These are phyloP conservation scores for Toxotes chatareus DNA, from an alignment of 2,113 vertebrate species.

Conservation along the genomic window DNA sequence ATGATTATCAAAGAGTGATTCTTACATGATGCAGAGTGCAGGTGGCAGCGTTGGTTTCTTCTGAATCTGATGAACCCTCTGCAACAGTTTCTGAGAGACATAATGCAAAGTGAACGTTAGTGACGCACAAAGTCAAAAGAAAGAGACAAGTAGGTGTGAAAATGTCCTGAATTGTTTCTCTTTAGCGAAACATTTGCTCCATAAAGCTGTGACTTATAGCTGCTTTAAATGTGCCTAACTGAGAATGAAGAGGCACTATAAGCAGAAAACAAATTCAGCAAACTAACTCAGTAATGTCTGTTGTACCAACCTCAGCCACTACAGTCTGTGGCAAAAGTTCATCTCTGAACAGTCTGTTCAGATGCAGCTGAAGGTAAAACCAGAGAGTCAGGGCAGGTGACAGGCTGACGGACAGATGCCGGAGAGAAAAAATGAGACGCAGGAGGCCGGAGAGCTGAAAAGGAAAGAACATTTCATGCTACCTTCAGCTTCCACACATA, in stretches of 20 bases:
- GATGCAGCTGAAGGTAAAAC: not conserved
- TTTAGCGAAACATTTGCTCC: too few species aligned
- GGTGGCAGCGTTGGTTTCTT: too few species aligned
- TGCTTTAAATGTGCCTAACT: too few species aligned
- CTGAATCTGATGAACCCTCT: not conserved
- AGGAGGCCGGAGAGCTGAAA: conserved; percentile 43
- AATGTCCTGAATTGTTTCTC: too few species aligned
- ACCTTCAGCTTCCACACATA: conserved; percentile 29
- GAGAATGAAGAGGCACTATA: too few species aligned
- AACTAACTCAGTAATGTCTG: too few species aligned
- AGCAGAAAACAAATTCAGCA: too few species aligned
- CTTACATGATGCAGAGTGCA: not conserved
- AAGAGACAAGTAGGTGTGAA: not conserved
- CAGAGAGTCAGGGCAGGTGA: conserved; percentile 8
- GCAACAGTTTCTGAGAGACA: not conserved
- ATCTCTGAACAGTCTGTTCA: not conserved
- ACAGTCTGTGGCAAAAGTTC: not conserved
- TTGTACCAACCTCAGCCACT: too few species aligned
- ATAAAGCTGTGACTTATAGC: not conserved
- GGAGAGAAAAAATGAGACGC: not conserved
- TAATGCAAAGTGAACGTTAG: not conserved
- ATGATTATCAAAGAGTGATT: conserved; percentile 9
- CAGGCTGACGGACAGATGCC: conserved; percentile 31
- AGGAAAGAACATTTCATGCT: conserved; percentile 42
- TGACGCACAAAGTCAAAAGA: not conserved